Evolutionary conservation across 2,113 vertebrate species (phyloP), one percentile per base, ranked within the genome.

Genomic region (Rostratula benghalensis): DNA sequence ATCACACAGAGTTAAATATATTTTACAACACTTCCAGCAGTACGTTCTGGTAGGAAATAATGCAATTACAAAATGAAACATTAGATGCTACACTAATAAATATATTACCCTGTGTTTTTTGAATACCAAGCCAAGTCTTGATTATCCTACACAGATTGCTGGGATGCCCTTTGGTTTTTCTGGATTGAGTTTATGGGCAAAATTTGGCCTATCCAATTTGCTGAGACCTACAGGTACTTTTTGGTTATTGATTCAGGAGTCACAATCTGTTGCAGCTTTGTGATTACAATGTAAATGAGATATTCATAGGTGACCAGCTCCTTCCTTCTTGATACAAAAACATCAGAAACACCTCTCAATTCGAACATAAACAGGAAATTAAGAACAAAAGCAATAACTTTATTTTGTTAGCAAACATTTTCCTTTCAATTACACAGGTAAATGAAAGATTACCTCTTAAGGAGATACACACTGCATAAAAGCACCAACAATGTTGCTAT

Each of bases 311-410:
- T 65, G 68, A 80, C 43, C n/a, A 73, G 25, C 31, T 83, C 54
- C 59, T 97, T 89, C 63, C 82, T 94, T 90, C 63, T 77, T 70
- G 64, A 83, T 83, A 53, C 28, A 54, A 28, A 54, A 54, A 54
- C 28, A 54, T 18, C 17, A 64, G 33, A 91, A 92, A 95, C 33
- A 89, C 83, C 76, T 77, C 74, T 89, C 73, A 91, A 78, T 86
- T 89, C 56, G 64, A 93, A 88, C 30, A 78, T 57, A 92, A 92
- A 53, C n/a, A 96, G 68, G 54, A 92, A 93, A 93, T 89, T 80
- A 81, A 59, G 45, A 88, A 11, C 64, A 71, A 70, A 83, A 94
- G 37, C 63, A 67, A 73, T 74, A 41, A 65, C 37, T 90, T 23
- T 70, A 31, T 85, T 78, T 93, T 74, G 57, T 61, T 89, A 93